Evolutionary conservation across 2,888 invertebrate species (phyloP), one percentile per base, ranked within the genome.

Genomic region (Leptopterna dolabrata): DNA sequence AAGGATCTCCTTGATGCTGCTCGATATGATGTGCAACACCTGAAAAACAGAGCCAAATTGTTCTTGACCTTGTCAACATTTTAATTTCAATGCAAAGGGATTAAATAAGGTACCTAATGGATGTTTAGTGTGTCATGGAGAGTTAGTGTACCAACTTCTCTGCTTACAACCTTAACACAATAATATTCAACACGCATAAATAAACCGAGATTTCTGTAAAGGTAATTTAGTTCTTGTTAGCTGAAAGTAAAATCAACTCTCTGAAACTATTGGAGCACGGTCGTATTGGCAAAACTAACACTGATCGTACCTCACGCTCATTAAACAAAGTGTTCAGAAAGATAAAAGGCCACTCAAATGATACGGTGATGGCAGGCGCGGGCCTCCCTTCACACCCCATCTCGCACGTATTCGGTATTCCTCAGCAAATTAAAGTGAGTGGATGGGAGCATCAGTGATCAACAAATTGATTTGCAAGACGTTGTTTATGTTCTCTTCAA

Each of bases 21-120:
- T 95, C 43, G 95, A 95, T 88, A 97, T 95, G 87, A 98, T 96
- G 91, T 97, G 97, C 55, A 98, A 92, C 11, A 96, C 92, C 90
- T 90, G 89, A 6, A 87, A 89, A 63, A 87, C 4, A 73, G 16
- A 73, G 73, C 36, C 36, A 36, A 4, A 36, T 36, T 36, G 7
- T 36, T 36, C 36, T 14, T 47, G 24, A 36, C 36, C 2, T 4
- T 36, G 2, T 36, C 36, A 36, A 36, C 36, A n/a, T n/a, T n/a
- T n/a, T n/a, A n/a, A n/a, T n/a, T n/a, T n/a, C n/a, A n/a, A n/a
- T n/a, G n/a, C n/a, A n/a, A n/a, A n/a, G n/a, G n/a, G n/a, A n/a
- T n/a, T n/a, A n/a, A n/a, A n/a, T 14, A 47, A 47, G 14, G 47
- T 47, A 47, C 47, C 11, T 11, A 11, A 47, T 13, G 11, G 47